Base-by-base conservation (phyloP, 2,113 vertebrate genomes). In the Scatophagus argus region DNA sequence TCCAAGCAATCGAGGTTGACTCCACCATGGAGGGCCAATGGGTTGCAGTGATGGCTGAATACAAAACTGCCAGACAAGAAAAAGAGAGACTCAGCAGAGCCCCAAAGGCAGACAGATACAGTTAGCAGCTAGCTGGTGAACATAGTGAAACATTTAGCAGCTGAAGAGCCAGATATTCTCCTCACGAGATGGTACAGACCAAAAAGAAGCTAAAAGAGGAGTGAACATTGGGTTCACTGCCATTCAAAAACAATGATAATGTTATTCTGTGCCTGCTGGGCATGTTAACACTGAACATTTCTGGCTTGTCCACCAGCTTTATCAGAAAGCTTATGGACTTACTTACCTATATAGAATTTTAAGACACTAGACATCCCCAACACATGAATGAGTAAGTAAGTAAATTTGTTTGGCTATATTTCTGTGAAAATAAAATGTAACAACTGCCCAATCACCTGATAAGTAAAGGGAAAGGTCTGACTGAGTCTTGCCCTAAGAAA, bases 11-110 rank as follows among this genome's bases (percentile, higher is more conserved):
- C 59, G 34, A 19, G 38, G 65, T 6, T 2, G n/a, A 19, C 34
- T 68, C 52, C 55, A 41, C 3, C 13, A 47, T 21, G 49, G 38
- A 72, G 27, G 41, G 25, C 38, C 39, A 34, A 19, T 61, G 41
- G 62, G 64, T 52, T 34, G 13, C 29, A 51, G 11, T 69, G 63
- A 46, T n/a, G 21, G 23, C 29, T 58, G 38, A 74, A 77, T 44
- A 69, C 17, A 73, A 8, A 54, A 64, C 43, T 39, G 67, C 27
- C 44, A 46, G 39, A 61, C 36, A 4, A 54, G n/a, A 62, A n/a
- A 63, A 27, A 34, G 7, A 36, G 6, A 3, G 12, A 19, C 36
- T 36, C 29, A 23, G 7, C 8, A 12, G 1, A 31, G 12, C 32
- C 27, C 27, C 41, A 46, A 31, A 16, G 25, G 32, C n/a, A 11